These are phyloP conservation scores for Allolobophora icterica DNA, from an alignment of 2,888 invertebrate genomes.

Conservation along the genomic window DNA sequence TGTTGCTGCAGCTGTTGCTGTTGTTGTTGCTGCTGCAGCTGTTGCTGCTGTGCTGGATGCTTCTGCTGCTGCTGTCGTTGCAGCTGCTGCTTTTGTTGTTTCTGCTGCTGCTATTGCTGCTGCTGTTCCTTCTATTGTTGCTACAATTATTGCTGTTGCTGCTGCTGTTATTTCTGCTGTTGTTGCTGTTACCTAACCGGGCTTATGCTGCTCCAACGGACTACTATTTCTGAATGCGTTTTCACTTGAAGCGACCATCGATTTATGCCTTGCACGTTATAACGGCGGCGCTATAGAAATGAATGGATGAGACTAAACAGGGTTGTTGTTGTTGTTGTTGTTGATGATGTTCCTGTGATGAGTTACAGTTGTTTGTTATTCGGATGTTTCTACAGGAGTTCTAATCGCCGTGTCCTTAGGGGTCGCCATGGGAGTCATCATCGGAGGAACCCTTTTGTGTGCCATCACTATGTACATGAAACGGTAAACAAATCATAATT, in stretches of 20 bases:
- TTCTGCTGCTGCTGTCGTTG: neutral
- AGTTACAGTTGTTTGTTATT: neutral
- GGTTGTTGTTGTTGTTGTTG: neutral
- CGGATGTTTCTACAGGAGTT: conserved; percentile 36
- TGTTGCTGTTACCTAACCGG: no score
- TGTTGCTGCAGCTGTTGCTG: neutral
- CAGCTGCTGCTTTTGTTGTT: neutral
- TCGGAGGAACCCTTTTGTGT: conserved; percentile 45
- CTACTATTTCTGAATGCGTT: no score
- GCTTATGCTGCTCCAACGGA: no score
- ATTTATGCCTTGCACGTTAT: no score
- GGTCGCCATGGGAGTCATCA: conserved; percentile 45
- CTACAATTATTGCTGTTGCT: no score
- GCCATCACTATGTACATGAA: conserved; percentile 44
- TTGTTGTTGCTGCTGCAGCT: no score
- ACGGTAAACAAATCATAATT: conserved; percentile 33
- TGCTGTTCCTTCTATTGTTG: no score
- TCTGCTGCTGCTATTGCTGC: no score
- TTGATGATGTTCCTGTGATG: neutral
- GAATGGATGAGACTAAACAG: no score
- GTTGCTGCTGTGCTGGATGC: neutral
- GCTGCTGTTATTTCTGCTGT: no score
- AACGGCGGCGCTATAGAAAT: no score
- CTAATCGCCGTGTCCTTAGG: conserved; percentile 46
- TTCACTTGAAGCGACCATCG: no score